Base-by-base conservation (phyloP, 2,888 invertebrate genomes). In the Microdon myrmicae region DNA sequence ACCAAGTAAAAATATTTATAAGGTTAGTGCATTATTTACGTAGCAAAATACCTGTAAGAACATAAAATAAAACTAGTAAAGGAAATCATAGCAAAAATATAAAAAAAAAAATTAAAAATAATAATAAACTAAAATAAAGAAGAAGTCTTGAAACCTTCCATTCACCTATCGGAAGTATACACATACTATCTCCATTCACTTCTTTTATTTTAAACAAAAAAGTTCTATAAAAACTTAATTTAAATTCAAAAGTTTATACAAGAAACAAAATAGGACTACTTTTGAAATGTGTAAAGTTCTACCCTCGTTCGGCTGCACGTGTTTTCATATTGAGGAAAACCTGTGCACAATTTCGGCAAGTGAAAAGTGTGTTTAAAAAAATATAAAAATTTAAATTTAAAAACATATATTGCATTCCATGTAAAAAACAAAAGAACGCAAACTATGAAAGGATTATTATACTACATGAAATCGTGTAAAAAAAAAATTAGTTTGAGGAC, bases 1-100 rank as follows among this genome's bases (percentile, higher is more conserved):
- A 44, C 41, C 37, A 56, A 37, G 14, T 38, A 34, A 48, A 58
- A 47, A 60, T 66, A 67, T 73, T 74, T 74, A 71, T 77, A 77
- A 77, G 77, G 77, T 77, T 77, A 77, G 77, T 77, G 77, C 77
- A 77, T 75, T 76, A 74, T 68, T 68, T 69, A 67, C 59, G 43
- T 58, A 68, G 53, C 38, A 47, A 60, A 56, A 68, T 55, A 55
- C 41, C 32, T 54, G 53, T 37, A 39, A 68, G 68, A 60, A 51
- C 59, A 60, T 45, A 23, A 54, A 54, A 23, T 56, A 66, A 68
- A 53, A 56, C 49, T 56, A 64, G 64, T 47, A 43, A 56, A 64
- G 45, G 23, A 16, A 13, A 47, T 47, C 28, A 64, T 72, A 74
- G 78, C 77, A 78, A 76, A 73, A 76, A 70, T 69, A 71, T 48